Evolutionary conservation across 30 jellyfish, hydroid and myxozoan species (phyloP).

Genomic region (Clytia hemisphaerica): DNA sequence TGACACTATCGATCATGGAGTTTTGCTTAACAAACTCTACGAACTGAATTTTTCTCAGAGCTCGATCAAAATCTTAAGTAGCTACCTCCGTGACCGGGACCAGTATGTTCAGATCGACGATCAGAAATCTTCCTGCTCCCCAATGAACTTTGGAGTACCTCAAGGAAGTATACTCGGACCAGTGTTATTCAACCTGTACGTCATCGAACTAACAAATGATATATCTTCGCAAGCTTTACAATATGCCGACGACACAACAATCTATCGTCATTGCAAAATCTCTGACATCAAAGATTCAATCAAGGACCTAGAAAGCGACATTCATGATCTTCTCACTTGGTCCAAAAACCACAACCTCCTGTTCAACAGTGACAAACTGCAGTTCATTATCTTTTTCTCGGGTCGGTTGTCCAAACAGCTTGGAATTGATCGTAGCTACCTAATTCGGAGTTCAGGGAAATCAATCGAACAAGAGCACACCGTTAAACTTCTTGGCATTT

Average conservation of each 20-base stretch:
- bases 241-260: slow-evolving; percentile 59
- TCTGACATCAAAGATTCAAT: not conserved
- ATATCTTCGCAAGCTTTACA: slow-evolving; percentile 29
- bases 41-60: not conserved
- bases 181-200: slow-evolving; percentile 41
- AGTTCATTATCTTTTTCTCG: not conserved
- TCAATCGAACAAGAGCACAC: not conserved
- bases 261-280: slow-evolving; percentile 45
- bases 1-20: slow-evolving; percentile 11
- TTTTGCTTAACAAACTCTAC: slow-evolving; percentile 3
- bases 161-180: slow-evolving; percentile 60
- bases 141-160: slow-evolving; percentile 42
- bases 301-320: not conserved
- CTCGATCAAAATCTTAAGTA: not conserved
- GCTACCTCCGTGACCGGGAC: slow-evolving; percentile 3
- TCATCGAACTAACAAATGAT: slow-evolving; percentile 34
- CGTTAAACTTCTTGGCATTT: slow-evolving; percentile 13
- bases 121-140: slow-evolving; percentile 4
- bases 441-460: not conserved
- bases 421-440: not conserved
- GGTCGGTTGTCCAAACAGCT: not conserved
- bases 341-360: not conserved
- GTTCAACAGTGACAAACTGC: slow-evolving; percentile 12
- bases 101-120: slow-evolving; percentile 17
- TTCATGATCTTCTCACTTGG: not conserved